These are phyloP conservation scores for Euplexia lucipara DNA, from an alignment of 2,888 invertebrate species.

Conservation along the genomic window DNA sequence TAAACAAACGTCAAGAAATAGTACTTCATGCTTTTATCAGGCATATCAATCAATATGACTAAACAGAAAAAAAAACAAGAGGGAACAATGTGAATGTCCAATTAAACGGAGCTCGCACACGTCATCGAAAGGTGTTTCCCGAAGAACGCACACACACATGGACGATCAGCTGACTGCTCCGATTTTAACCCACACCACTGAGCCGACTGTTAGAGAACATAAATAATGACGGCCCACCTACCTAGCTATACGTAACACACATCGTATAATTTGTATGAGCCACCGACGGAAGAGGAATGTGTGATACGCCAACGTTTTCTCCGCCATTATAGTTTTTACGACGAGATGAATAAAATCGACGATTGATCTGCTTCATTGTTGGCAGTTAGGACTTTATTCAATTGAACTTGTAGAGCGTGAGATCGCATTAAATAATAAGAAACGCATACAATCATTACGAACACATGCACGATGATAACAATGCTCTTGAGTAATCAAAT, in stretches of 20 bases:
- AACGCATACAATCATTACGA: slow-evolving; percentile 79
- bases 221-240: slow-evolving; percentile 91
- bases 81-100: slow-evolving; percentile 90
- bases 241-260: slow-evolving; percentile 89
- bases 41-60: slow-evolving; percentile 72
- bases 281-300: slow-evolving; percentile 84
- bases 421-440: slow-evolving; percentile 88
- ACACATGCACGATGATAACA: slow-evolving; percentile 79
- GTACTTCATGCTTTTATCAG: slow-evolving; percentile 68
- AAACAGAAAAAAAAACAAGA: slow-evolving; percentile 79
- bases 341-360: slow-evolving; percentile 80
- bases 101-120: slow-evolving; percentile 90
- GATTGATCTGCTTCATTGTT: slow-evolving; percentile 71
- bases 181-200: slow-evolving; percentile 90
- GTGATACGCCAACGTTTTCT: slow-evolving; percentile 85
- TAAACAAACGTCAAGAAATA: slow-evolving; percentile 60
- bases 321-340: slow-evolving; percentile 83
- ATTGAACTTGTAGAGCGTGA: slow-evolving; percentile 75
- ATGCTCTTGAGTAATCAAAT: slow-evolving; percentile 66
- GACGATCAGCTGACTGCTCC: slow-evolving; percentile 90
- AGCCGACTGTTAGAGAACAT: slow-evolving; percentile 90
- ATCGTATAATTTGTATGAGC: slow-evolving; percentile 90
- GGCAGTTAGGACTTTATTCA: slow-evolving; percentile 81
- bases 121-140: slow-evolving; percentile 91
- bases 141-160: slow-evolving; percentile 88